These are phyloP conservation scores for Sarcophaga peregrina DNA, from an alignment of 1,140 invertebrate species.

Conservation along the genomic window DNA sequence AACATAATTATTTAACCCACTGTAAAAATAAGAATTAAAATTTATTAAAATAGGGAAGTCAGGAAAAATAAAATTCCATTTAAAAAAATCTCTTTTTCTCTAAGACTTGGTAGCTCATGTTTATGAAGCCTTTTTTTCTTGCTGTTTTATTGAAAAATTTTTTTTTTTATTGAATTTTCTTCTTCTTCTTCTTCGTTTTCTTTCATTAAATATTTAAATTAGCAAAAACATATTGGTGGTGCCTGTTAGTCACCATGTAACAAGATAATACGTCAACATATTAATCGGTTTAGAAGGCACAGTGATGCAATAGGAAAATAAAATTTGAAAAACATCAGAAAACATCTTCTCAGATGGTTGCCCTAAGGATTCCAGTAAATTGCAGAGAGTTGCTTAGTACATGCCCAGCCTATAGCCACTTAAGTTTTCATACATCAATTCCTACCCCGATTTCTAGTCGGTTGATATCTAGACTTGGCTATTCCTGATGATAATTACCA, in stretches of 20 bases:
- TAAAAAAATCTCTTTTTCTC: background rate
- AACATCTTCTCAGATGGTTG: background rate
- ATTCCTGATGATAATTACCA: no score
- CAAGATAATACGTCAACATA: background rate
- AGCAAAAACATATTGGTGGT: background rate
- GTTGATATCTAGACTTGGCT: no score
- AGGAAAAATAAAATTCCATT: background rate
- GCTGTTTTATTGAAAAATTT: background rate
- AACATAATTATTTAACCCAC: no score
- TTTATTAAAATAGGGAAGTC: no score
- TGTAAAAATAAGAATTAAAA: no score
- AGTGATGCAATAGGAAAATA: background rate
- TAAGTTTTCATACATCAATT: no score
- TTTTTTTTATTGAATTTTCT: background rate
- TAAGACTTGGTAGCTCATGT: no score
- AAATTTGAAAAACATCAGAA: background rate
- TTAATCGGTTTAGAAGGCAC: background rate
- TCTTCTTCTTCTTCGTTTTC: background rate
- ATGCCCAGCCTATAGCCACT: no score
- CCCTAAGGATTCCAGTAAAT: no score
- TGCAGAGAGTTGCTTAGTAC: no score
- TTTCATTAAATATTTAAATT: slow-evolving; percentile 17
- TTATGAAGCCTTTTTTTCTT: background rate
- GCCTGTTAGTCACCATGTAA: background rate
- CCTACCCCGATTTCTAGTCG: no score